A percentile compares a stretch with the other conserved stretches of the same genome.
These are phyloP conservation scores for Mus minutoides DNA, from an alignment of 2,797 vertebrate species.

Conservation along the genomic window DNA sequence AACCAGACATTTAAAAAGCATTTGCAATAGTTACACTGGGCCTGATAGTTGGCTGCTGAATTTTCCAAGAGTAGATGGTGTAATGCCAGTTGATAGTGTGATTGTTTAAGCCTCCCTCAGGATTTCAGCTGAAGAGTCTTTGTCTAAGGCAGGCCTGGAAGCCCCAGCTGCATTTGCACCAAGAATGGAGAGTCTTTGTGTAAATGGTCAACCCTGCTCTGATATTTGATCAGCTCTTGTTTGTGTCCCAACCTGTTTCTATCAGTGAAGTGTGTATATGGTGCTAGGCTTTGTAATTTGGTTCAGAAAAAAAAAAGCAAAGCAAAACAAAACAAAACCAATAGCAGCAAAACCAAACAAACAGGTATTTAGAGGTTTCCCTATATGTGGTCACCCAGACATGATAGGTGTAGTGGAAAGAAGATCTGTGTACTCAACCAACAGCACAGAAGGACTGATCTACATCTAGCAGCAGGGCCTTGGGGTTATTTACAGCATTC, in stretches of 20 bases:
- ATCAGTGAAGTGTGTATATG: conserved; percentile 43
- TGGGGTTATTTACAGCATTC: background rate
- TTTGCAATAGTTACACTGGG: conserved; percentile 69
- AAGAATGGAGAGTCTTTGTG: conserved; percentile 74
- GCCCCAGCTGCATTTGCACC: conserved; percentile 74
- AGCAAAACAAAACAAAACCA: background rate
- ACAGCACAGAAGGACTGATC: background rate
- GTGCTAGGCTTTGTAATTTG: conserved; percentile 48
- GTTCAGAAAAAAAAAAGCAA: background rate
- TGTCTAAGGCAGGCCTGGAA: conserved; percentile 65
- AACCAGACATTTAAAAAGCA: conserved; percentile 57
- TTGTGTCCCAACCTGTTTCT: conserved; percentile 51
- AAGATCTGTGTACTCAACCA: background rate
- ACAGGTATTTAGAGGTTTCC: conserved; percentile 12
- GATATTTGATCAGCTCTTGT: conserved; percentile 68
- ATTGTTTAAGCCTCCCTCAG: conserved; percentile 72
- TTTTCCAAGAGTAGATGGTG: conserved; percentile 69
- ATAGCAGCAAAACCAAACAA: background rate
- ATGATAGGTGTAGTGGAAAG: background rate
- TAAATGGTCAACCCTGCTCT: conserved; percentile 56
- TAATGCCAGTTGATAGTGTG: conserved; percentile 73
- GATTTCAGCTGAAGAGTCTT: conserved; percentile 76
- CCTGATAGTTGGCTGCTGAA: conserved; percentile 60
- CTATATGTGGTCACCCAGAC: background rate
- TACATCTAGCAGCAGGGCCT: background rate